Conservation (phyloP, 2,113 vertebrate genomes). For the Pseudopipra pipra region DNA sequence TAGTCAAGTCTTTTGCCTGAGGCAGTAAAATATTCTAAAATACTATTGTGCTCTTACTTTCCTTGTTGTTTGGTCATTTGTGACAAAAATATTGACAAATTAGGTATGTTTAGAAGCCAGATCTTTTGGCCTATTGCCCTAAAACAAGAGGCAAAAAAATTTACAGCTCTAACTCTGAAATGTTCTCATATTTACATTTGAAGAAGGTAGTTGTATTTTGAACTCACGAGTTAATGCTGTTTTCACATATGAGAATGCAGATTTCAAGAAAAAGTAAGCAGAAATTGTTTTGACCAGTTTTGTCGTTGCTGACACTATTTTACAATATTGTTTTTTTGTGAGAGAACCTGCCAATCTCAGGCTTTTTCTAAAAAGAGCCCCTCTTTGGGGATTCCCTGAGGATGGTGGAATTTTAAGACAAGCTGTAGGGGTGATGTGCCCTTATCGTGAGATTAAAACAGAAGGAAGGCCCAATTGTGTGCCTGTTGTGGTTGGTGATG, state of each 20-base stretch:
- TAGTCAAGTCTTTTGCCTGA: not conserved
- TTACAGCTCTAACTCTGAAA: not conserved
- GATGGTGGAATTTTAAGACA: not conserved
- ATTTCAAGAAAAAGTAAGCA: not conserved
- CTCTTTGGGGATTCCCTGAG: not conserved
- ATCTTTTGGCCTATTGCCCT: not conserved
- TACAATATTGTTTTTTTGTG: not conserved
- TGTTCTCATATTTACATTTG: not conserved
- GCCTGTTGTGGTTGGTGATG: not conserved
- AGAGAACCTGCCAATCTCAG: not conserved
- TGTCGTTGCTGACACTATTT: not conserved
- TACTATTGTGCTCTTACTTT: not conserved
- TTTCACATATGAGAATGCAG: not conserved
- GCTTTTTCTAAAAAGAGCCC: not conserved
- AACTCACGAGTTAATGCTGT: not conserved
- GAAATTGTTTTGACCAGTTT: not conserved
- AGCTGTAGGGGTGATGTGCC: rapidly evolving
- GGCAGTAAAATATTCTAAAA: not conserved
- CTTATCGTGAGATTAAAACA: not conserved
- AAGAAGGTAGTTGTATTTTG: not conserved
- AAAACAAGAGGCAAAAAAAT: not conserved
- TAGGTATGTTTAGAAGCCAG: not conserved
- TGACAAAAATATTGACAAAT: not conserved
- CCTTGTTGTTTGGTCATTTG: not conserved
- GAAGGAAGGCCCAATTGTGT: not conserved